Percentiles rank a stretch among this genome's conserved stretches.
These are phyloP conservation scores for Bombus waltoni DNA, from an alignment of 1,140 invertebrate species.

Conservation along the genomic window DNA sequence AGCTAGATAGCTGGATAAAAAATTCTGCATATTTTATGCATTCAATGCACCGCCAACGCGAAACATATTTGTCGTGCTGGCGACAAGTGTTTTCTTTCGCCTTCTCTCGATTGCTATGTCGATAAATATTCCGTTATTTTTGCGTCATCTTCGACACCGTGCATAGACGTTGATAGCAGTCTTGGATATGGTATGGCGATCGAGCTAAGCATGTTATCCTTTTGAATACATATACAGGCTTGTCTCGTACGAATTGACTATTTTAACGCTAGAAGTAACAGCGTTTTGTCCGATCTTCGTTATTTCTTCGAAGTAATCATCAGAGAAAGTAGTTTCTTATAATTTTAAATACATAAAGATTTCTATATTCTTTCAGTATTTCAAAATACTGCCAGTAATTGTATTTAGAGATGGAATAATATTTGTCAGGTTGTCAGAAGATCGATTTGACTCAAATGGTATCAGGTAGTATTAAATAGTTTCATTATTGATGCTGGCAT, in stretches of 20 bases:
- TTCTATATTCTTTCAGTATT: too few relatives aligned
- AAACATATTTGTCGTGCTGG: slow-evolving; percentile 18
- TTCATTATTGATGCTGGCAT: not conserved
- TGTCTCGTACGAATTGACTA: not conserved
- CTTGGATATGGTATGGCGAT: not conserved
- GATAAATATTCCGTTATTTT: slow-evolving; percentile 11
- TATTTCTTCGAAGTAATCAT: not conserved
- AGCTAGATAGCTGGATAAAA: slow-evolving; percentile 1
- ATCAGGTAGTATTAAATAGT: not conserved
- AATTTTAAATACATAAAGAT: not conserved
- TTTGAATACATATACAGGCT: not conserved
- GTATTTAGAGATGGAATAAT: not conserved
- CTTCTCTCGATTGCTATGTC: not conserved
- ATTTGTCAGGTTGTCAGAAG: not conserved
- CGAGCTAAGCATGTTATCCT: too few relatives aligned
- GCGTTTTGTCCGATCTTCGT: not conserved
- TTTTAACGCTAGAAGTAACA: not conserved
- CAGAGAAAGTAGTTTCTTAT: not conserved
- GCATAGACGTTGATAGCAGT: not conserved
- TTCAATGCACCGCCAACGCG: slow-evolving; percentile 27
- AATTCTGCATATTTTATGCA: slow-evolving; percentile 28
- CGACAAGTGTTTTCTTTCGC: slow-evolving; percentile 30
- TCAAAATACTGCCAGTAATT: not conserved
- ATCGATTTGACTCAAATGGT: not conserved
- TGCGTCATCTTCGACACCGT: not conserved